Evolutionary conservation across 2,797 vertebrate species (phyloP).

Genomic region (Bucorvus abyssinicus): DNA sequence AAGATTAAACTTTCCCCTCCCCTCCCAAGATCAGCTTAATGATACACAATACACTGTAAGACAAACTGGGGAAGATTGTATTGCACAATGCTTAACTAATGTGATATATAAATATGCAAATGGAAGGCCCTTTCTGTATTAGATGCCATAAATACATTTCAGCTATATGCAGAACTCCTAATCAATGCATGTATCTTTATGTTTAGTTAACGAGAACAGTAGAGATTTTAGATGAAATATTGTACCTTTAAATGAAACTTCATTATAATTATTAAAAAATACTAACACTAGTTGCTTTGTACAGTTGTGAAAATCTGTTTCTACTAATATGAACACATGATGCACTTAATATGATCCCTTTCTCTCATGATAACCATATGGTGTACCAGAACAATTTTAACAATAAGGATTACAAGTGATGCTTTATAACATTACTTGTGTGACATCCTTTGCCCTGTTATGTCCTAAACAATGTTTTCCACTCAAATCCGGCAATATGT

Average conservation of each 20-base stretch:
- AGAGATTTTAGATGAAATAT: not conserved
- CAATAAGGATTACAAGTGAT: not conserved
- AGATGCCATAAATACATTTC: not conserved
- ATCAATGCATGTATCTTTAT: not conserved
- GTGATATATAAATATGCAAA: not conserved
- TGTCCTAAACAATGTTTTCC: not conserved
- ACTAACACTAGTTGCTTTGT: not conserved
- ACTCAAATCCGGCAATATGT: not conserved
- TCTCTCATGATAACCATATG: not conserved
- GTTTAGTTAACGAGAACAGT: not conserved
- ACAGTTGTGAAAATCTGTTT: not conserved
- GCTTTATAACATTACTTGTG: not conserved
- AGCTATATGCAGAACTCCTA: not conserved
- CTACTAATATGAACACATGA: not conserved
- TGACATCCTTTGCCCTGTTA: not conserved
- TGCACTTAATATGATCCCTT: not conserved
- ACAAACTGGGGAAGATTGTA: not conserved
- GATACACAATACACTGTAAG: not conserved
- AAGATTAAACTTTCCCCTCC: not conserved
- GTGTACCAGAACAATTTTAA: not conserved
- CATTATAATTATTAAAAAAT: not conserved
- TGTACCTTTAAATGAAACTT: not conserved
- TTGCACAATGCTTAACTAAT: constrained; percentile 14
- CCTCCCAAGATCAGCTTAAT: not conserved
- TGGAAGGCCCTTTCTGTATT: not conserved